Evolutionary conservation across 2,888 invertebrate genomes (phyloP).

Genomic region (Eutolmus rufibarbis): DNA sequence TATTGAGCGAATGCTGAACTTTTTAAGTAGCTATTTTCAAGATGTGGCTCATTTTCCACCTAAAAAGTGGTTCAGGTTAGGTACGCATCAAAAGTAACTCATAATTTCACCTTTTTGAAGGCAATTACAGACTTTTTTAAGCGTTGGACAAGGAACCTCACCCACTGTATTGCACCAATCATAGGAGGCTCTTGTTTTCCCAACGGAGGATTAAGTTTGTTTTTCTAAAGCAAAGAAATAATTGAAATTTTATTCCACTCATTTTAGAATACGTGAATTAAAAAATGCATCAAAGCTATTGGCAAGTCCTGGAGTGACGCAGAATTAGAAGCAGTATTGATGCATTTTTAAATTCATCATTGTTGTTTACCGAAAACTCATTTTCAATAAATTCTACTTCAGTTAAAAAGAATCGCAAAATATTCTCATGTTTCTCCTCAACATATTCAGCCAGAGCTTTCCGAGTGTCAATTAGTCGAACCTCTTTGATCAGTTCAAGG

Average conservation of each 20-base stretch:
- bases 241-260: no score
- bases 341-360: not conserved
- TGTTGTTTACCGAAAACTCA: constrained; percentile 71
- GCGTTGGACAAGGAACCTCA: constrained; percentile 77
- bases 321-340: not conserved
- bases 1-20: constrained; percentile 82
- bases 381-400: constrained; percentile 79
- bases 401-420: constrained; percentile 83
- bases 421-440: constrained; percentile 81
- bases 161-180: constrained; percentile 89
- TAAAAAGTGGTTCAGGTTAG: not conserved
- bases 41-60: not conserved
- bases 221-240: constrained; percentile 64
- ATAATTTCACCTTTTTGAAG: constrained; percentile 71
- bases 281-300: no score
- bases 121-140: constrained; percentile 81
- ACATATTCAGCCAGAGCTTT: constrained; percentile 76
- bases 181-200: constrained; percentile 79
- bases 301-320: not conserved
- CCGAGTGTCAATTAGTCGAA: constrained; percentile 80
- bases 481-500: constrained; percentile 78
- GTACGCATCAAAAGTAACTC: not conserved
- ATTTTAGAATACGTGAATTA: no score
- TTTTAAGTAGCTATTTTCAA: constrained; percentile 73
- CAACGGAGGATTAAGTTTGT: constrained; percentile 72